phyloP scores from a whole-genome alignment of 2,888 invertebrate genomes.

The Yponomeuta malinellus region DNA sequence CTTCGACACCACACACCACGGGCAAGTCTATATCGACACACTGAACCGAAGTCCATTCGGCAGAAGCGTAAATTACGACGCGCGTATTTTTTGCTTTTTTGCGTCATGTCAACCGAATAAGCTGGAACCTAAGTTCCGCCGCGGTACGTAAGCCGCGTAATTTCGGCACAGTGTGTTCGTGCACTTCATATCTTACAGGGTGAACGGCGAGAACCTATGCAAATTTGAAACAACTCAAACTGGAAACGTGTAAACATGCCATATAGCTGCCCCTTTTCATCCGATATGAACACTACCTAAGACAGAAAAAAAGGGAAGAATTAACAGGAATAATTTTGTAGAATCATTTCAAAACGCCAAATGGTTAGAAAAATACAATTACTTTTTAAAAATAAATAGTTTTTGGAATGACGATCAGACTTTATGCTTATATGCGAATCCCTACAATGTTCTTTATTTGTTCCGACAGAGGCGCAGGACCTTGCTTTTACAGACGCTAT shows the following conservation, averaged over 20 bases:
- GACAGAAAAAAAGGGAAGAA: constrained; percentile 8
- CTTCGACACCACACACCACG: too few relatives aligned
- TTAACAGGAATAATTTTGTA: background rate
- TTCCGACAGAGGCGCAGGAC: constrained; percentile 2
- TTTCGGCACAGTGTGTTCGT: too few relatives aligned
- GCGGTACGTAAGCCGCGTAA: too few relatives aligned
- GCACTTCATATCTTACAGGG: background rate
- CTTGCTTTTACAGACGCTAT: background rate
- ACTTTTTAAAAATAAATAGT: constrained; percentile 18
- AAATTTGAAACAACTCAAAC: background rate
- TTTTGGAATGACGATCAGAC: constrained; percentile 66
- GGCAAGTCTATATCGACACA: too few relatives aligned
- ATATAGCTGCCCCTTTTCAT: background rate
- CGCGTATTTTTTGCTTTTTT: too few relatives aligned
- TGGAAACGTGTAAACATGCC: background rate
- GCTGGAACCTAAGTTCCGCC: too few relatives aligned
- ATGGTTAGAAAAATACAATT: background rate
- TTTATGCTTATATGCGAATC: constrained; percentile 33
- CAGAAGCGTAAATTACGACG: too few relatives aligned
- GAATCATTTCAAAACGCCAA: constrained; percentile 7
- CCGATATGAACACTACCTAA: background rate
- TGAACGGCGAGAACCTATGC: background rate
- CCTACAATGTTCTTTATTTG: constrained; percentile 11
- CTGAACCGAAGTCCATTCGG: too few relatives aligned
- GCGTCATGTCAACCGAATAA: too few relatives aligned